Conservation (phyloP, 2,888 invertebrate genomes). For the Itoplectis maculator region DNA sequence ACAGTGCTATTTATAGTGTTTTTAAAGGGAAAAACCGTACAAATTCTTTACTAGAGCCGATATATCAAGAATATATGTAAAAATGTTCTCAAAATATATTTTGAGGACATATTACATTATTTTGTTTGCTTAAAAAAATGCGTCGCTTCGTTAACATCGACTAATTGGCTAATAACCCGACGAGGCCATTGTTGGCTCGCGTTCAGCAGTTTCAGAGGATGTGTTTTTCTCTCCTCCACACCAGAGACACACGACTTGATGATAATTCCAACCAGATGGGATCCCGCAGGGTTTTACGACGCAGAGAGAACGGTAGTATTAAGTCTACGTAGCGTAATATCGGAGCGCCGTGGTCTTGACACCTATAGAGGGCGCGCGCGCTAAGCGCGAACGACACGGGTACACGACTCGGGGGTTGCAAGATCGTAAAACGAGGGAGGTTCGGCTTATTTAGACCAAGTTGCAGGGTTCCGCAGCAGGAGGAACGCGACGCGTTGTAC, state of each 20-base stretch:
- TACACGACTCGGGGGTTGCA: constrained; percentile 34
- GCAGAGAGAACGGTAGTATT: constrained; percentile 19
- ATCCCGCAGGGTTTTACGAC: constrained; percentile 16
- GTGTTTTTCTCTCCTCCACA: neutral
- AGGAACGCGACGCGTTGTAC: neutral
- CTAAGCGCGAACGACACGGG: constrained; percentile 35
- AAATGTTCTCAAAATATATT: too few relatives aligned
- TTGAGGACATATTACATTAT: too few relatives aligned
- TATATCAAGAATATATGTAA: too few relatives aligned
- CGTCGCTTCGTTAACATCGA: too few relatives aligned
- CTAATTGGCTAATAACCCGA: neutral
- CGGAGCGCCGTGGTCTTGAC: constrained; percentile 18
- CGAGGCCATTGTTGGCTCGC: neutral
- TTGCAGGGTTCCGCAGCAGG: constrained; percentile 28
- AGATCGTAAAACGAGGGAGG: constrained; percentile 50
- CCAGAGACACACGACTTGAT: constrained; percentile 26
- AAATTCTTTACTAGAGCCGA: too few relatives aligned
- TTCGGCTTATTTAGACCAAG: constrained; percentile 55
- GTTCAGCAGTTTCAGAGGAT: neutral
- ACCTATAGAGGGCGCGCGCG: constrained; percentile 3
- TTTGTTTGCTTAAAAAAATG: too few relatives aligned
- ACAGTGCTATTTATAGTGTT: too few relatives aligned
- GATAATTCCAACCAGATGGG: constrained; percentile 22
- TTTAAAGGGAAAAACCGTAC: too few relatives aligned
- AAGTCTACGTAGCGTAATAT: constrained; percentile 52